Evolutionary conservation across 2,113 vertebrate genomes (phyloP), one percentile per base, ranked within the genome.

Genomic region (Xyrauchen texanus): DNA sequence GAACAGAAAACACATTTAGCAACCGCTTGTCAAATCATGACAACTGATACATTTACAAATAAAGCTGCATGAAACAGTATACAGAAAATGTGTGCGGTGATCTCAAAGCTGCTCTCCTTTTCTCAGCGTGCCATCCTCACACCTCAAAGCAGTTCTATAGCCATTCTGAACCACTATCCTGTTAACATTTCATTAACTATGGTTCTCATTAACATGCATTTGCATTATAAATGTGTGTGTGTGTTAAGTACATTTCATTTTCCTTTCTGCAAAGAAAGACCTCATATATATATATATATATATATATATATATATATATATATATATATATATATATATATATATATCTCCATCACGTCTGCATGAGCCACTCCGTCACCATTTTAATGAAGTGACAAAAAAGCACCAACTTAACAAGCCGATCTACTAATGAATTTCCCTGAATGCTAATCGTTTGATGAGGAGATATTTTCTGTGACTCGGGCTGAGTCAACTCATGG

Each of bases 121-220:
- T 10, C 6, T 13, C 53, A 44, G 7, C 13, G 4, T 44, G 34
- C 70, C 9, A 55, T 61, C 34, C 51, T 73, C 10, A 4, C 78
- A 76, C 82, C 47, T 77, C 62, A 73, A 77, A 83, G 68, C 42
- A 11, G 55, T 13, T 51, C 34, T 10, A 46, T 58, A 67, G 66
- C 62, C 21, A 34, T 34, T 46, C 68, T 16, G 71, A 77, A 66
- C 62, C 62, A 10, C 47, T 60, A 53, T 45, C 73, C 68, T 68
- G 78, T 81, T 72, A 80, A 77, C 75, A 66, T 80, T 74, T 74
- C 69, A 62, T 84, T 84, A 81, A 67, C 64, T 79, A 53, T 76
- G 79, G 66, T 76, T 66, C 76, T 81, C 79, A 81, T 81, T 76
- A 76, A 44, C 68, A 78, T 60, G 68, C 65, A 61, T 61, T 53